Conservation (phyloP, 2,888 invertebrate genomes). For the Rhyacophila evoluta region DNA sequence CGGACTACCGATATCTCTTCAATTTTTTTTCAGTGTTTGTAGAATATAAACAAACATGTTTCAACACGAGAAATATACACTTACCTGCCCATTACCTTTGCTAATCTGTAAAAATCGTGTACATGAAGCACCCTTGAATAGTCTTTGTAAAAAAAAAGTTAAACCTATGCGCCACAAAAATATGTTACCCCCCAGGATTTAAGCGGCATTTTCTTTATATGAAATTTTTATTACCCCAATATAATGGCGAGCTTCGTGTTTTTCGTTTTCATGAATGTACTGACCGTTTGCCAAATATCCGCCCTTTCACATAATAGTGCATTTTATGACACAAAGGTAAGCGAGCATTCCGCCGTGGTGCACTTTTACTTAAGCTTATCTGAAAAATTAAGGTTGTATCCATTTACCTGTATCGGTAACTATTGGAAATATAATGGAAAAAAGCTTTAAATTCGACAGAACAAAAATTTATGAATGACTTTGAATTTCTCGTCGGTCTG, state of each 20-base stretch:
- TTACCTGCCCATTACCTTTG: constrained; percentile 8
- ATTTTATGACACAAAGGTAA: constrained; percentile 19
- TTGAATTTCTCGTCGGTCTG: background rate
- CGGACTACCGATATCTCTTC: background rate
- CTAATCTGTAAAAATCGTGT: constrained; percentile 3
- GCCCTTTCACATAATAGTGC: background rate
- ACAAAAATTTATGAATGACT: background rate
- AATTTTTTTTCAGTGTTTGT: background rate
- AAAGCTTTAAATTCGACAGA: too few species aligned
- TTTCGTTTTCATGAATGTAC: constrained; percentile 23
- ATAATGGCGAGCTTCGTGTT: constrained; percentile 7
- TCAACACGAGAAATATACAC: background rate
- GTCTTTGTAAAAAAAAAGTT: background rate
- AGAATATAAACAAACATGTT: constrained; percentile 9
- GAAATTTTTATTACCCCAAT: constrained; percentile 10
- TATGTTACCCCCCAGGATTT: constrained; percentile 15
- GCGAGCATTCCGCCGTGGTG: background rate
- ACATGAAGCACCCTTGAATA: background rate
- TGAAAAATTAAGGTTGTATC: background rate
- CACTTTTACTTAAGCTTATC: constrained; percentile 2
- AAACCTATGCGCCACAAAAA: constrained; percentile 16
- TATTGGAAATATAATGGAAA: too few species aligned
- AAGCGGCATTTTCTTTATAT: constrained; percentile 12
- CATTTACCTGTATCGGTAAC: background rate
- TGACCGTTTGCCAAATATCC: constrained; percentile 3